phyloP scores from a whole-genome alignment of 2,888 invertebrate genomes.

The Agriopis aurantiaria region DNA sequence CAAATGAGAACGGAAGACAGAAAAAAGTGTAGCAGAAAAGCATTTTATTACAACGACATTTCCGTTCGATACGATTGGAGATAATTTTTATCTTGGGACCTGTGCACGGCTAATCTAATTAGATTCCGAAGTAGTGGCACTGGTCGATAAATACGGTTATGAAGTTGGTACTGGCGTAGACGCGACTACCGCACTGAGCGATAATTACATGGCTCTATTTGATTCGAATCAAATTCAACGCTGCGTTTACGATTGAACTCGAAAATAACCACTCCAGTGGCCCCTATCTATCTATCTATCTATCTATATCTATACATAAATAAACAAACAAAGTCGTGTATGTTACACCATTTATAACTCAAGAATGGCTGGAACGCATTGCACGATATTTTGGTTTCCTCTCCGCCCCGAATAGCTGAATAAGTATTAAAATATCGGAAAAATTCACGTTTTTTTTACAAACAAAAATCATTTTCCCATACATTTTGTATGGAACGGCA shows the following conservation, averaged over 20 bases:
- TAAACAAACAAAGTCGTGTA: too few species aligned
- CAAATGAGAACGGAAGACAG: constrained; percentile 71
- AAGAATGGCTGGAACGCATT: too few species aligned
- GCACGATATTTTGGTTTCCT: too few species aligned
- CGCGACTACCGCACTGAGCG: constrained; percentile 51
- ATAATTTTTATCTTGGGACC: constrained; percentile 69
- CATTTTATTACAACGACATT: constrained; percentile 74
- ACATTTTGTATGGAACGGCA: too few species aligned
- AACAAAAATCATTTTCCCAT: too few species aligned
- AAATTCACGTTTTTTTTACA: too few species aligned
- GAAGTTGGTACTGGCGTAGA: constrained; percentile 54
- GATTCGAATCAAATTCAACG: constrained; percentile 46
- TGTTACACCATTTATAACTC: too few species aligned
- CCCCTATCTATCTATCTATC: constrained; percentile 44
- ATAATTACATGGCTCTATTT: constrained; percentile 64
- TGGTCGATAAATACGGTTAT: constrained; percentile 68
- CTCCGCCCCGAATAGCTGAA: too few species aligned
- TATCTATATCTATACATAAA: constrained; percentile 29
- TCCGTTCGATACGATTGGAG: constrained; percentile 68
- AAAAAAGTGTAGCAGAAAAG: constrained; percentile 71
- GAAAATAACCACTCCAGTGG: constrained; percentile 48
- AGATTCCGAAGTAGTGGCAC: constrained; percentile 67
- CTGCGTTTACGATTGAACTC: constrained; percentile 55
- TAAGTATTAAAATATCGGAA: too few species aligned
- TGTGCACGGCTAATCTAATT: constrained; percentile 70